phyloP scores from a whole-genome alignment of 2,888 invertebrate species.

The Drosophila atripex region DNA sequence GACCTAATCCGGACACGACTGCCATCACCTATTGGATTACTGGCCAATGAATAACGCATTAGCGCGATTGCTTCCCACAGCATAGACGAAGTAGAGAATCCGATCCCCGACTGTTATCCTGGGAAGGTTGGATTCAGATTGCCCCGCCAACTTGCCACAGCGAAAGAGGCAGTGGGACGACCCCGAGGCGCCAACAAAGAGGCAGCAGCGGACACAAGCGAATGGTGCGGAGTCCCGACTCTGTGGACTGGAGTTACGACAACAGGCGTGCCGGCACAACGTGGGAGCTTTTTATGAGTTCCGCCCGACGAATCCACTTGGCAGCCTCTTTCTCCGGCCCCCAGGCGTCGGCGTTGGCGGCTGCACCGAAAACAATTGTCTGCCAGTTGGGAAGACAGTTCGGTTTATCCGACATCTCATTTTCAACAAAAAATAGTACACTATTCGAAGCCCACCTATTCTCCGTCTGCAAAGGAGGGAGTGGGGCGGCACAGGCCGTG shows the following conservation, averaged over 20 bases:
- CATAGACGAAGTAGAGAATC: neutral
- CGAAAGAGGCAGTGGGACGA: neutral
- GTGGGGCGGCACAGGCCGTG: neutral
- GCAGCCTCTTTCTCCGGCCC: conserved; percentile 49
- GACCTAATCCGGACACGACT: conserved; percentile 30
- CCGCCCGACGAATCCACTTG: conserved; percentile 55
- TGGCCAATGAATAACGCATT: neutral
- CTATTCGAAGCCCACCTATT: neutral
- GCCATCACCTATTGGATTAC: neutral
- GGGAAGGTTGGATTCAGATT: conserved; percentile 1
- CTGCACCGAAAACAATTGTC: conserved; percentile 22
- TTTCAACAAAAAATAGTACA: neutral
- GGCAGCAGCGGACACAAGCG: conserved; percentile 23
- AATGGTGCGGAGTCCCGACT: neutral
- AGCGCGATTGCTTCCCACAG: neutral
- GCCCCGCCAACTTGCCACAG: neutral
- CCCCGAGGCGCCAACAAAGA: conserved; percentile 62
- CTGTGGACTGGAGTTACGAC: conserved; percentile 61
- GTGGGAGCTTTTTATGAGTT: conserved; percentile 78
- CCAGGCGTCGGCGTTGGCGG: conserved; percentile 72
- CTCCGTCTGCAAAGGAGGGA: neutral
- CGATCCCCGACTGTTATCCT: neutral
- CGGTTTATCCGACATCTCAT: no score
- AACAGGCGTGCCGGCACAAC: conserved; percentile 62
- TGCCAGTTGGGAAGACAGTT: neutral